Conservation (phyloP, 2,888 invertebrate genomes). For the Anaspis maculata region DNA sequence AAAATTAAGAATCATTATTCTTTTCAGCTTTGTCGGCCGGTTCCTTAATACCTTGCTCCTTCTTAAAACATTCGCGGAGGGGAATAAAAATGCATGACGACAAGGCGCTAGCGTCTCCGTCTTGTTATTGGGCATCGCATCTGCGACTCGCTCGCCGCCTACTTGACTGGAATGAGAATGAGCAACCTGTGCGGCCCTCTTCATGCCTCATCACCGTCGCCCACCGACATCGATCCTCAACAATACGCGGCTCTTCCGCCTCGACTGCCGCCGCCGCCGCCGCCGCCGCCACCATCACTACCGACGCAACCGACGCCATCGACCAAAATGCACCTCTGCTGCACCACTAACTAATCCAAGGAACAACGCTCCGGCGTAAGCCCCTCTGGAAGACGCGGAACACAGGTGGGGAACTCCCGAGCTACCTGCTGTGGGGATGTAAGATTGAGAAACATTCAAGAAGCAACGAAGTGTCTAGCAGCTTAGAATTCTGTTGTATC, state of each 20-base stretch:
- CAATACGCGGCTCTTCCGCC: no score
- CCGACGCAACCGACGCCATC: background rate
- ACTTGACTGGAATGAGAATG: constrained; percentile 35
- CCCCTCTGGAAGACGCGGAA: no score
- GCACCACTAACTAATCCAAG: no score
- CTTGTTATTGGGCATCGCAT: constrained; percentile 35
- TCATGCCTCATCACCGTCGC: constrained; percentile 23
- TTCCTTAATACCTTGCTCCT: constrained; percentile 41
- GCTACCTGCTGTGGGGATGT: no score
- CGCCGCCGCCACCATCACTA: no score
- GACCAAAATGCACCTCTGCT: background rate
- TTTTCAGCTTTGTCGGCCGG: constrained; percentile 44
- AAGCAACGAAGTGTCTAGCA: no score
- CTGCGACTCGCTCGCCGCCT: constrained; percentile 35
- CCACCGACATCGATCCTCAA: constrained; percentile 17
- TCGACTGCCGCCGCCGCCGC: no score
- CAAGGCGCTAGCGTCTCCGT: constrained; percentile 34
- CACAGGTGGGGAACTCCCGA: no score
- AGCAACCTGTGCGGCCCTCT: constrained; percentile 24
- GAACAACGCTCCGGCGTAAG: no score
- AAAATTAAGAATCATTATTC: constrained; percentile 47
- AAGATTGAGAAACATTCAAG: no score
- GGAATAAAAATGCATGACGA: constrained; percentile 43
- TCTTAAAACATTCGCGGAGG: constrained; percentile 38
- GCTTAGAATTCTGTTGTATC: no score